phyloP scores from a whole-genome alignment of 2,113 vertebrate genomes.

The Orthonyx spaldingii region DNA sequence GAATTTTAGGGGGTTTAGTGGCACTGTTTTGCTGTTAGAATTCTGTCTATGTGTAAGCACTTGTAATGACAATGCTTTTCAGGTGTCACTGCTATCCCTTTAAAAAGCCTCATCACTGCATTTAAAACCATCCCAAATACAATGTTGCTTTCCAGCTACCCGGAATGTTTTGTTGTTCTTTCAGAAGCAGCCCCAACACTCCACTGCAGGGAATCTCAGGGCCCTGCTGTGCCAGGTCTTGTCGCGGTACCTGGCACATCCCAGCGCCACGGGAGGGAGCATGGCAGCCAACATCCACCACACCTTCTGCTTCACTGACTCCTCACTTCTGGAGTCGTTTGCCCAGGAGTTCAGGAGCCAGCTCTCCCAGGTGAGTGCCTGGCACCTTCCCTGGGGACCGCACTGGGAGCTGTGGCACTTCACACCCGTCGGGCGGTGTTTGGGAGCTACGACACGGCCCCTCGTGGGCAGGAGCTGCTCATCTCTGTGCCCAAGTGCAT shows the following conservation, averaged over 20 bases:
- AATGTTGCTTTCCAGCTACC: not conserved
- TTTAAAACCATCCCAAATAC: not conserved
- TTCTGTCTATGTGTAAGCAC: not conserved
- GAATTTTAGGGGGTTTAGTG: not conserved
- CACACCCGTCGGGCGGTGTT: accelerated
- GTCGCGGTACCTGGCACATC: not conserved
- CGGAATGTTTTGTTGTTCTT: not conserved
- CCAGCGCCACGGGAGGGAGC: not conserved
- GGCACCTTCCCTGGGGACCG: not conserved
- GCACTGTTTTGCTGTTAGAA: not conserved
- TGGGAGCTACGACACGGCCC: accelerated
- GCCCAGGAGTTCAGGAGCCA: constrained; percentile 65
- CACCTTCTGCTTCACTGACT: constrained; percentile 68
- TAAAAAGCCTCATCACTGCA: not conserved
- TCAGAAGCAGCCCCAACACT: constrained; percentile 30
- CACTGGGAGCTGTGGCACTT: not conserved
- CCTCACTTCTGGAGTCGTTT: constrained; percentile 60
- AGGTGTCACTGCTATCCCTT: not conserved
- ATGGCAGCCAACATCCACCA: constrained; percentile 68
- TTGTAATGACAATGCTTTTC: not conserved
- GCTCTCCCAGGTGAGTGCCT: constrained; percentile 62
- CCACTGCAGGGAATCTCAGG: constrained; percentile 59
- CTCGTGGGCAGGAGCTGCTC: not conserved
- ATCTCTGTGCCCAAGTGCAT: not conserved
- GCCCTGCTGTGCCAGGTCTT: constrained; percentile 61